phyloP scores from a whole-genome alignment of 2,888 invertebrate species.

The Pyralis farinalis region DNA sequence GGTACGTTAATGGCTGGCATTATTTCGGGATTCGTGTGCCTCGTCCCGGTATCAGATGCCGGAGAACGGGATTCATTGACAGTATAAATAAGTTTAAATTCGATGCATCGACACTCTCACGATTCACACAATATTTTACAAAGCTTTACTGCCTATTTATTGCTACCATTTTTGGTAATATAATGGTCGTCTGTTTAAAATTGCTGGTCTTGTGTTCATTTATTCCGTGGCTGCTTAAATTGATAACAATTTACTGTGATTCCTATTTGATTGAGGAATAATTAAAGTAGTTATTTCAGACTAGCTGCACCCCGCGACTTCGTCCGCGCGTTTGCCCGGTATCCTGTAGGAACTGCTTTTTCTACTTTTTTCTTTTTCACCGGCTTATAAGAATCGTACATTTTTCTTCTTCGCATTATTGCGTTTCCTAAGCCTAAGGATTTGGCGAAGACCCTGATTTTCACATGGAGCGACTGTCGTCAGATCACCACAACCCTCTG shows the following conservation, averaged over 20 bases:
- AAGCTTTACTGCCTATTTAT: slow-evolving; percentile 43
- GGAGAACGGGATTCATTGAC: slow-evolving; percentile 35
- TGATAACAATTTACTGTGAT: background rate
- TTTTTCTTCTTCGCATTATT: no score
- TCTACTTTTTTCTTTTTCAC: no score
- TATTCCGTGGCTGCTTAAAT: background rate
- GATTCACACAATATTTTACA: slow-evolving; percentile 48
- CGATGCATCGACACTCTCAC: slow-evolving; percentile 35
- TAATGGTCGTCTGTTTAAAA: slow-evolving; percentile 23
- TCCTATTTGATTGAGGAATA: background rate
- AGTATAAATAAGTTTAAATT: slow-evolving; percentile 48
- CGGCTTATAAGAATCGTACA: no score
- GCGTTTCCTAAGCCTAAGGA: no score
- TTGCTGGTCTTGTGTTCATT: background rate
- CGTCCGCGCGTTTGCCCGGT: no score
- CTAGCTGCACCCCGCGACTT: no score
- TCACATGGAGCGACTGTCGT: no score
- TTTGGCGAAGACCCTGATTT: no score
- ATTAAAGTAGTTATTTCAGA: background rate
- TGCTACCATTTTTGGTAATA: slow-evolving; percentile 44
- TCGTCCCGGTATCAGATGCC: slow-evolving; percentile 39
- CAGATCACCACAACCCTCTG: no score
- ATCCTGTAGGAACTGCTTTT: no score
- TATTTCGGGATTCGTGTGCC: slow-evolving; percentile 38
- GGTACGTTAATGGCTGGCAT: slow-evolving; percentile 49